Base-by-base conservation (phyloP, 1,140 invertebrate genomes). In the Xylocopa sonorina region DNA sequence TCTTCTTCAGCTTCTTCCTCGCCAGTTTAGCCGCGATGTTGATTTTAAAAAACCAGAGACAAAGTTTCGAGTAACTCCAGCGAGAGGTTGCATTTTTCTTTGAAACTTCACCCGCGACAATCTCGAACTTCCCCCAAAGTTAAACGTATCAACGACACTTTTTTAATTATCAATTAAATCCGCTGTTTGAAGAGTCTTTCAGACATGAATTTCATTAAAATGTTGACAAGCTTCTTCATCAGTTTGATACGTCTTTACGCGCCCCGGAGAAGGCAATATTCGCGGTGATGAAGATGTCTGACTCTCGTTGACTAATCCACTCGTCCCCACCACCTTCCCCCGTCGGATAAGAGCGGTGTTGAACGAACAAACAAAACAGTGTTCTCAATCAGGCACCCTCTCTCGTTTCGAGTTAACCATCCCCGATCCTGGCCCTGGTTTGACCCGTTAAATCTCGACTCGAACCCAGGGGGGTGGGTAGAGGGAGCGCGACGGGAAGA, bases 361-460 rank as follows among this genome's bases (percentile, higher is more conserved):
- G 74, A 80, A 63, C 81, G 85, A 78, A 89, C 89, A 92, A 92
- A 92, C 90, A 91, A 90, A 92, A 91, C 91, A 88, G 85, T 91
- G 80, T 85, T 92, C 90, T 92, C 90, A 92, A 92, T 92, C 91
- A 91, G 88, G 82, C 90, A 89, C 89, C 88, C 91, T 88, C 66
- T 71, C 55, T 60, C 32, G 43, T 78, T 88, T 87, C 85, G 80
- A 90, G 86, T 90, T 60, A 71, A 71, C 66, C 80, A 60, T 53
- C 51, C 18, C 62, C 38, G 38, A 57, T 55, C 66, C 80, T 58
- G 63, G 76, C 73, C 55, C 83, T 72, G 85, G 85, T 92, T 91
- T 92, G 91, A 92, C 92, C 92, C 90, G 91, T 90, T 90, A 90
- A 91, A 92, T 90, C 89, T 90, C 81, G 76, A 84, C 89, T 89